Evolutionary conservation across 1,140 invertebrate species (phyloP).

Genomic region (Listronotus bonariensis): DNA sequence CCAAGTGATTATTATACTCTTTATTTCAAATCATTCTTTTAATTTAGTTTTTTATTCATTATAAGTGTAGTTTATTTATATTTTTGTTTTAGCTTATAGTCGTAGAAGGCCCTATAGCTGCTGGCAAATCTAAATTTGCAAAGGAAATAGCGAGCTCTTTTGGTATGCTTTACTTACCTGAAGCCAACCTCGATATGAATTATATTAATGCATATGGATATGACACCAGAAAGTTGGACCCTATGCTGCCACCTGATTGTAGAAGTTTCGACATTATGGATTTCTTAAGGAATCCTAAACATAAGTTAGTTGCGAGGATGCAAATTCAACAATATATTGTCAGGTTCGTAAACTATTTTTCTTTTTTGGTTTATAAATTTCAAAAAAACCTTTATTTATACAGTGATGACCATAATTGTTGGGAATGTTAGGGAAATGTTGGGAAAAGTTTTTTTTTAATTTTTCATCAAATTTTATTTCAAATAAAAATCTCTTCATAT

Average conservation of each 20-base stretch:
- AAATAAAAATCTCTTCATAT: too few species aligned
- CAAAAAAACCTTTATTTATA: background rate
- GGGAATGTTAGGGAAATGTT: too few species aligned
- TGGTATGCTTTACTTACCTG: slow-evolving; percentile 83
- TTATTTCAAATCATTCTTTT: too few species aligned
- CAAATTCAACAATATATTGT: slow-evolving; percentile 73
- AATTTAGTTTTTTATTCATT: too few species aligned
- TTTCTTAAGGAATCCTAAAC: slow-evolving; percentile 73
- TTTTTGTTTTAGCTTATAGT: slow-evolving; percentile 72
- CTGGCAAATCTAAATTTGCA: slow-evolving; percentile 82
- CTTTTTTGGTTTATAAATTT: slow-evolving; percentile 4
- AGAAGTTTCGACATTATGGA: slow-evolving; percentile 75
- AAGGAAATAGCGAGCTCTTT: slow-evolving; percentile 80
- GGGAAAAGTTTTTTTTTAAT: too few species aligned
- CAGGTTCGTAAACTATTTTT: slow-evolving; percentile 55
- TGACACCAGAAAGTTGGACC: slow-evolving; percentile 75
- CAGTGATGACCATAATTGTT: too few species aligned
- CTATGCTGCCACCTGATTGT: slow-evolving; percentile 65
- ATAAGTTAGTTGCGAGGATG: slow-evolving; percentile 65
- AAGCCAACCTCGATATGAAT: slow-evolving; percentile 73
- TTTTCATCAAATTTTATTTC: too few species aligned
- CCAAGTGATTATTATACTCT: too few species aligned
- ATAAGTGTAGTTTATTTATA: slow-evolving; percentile 41
- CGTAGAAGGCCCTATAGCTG: slow-evolving; percentile 83
- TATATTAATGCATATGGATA: slow-evolving; percentile 79